phyloP scores from a whole-genome alignment of 2,113 vertebrate genomes.

The Mola mola region DNA sequence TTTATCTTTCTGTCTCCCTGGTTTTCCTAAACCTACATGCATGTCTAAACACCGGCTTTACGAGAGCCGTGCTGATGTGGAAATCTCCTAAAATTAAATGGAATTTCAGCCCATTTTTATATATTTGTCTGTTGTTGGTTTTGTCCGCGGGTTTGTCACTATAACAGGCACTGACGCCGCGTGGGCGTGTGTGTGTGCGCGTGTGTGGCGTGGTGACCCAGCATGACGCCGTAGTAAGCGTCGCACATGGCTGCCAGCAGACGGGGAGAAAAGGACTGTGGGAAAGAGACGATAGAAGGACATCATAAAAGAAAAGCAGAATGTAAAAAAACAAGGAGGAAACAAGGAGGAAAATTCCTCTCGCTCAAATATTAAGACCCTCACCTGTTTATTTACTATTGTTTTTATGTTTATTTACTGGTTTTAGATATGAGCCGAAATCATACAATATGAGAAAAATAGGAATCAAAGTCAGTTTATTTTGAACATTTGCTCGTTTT shows the following conservation, averaged over 20 bases:
- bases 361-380: too few species aligned
- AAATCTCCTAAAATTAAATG: slow-evolving; percentile 74
- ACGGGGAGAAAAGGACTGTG: slow-evolving; percentile 62
- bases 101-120: slow-evolving; percentile 72
- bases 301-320: background rate
- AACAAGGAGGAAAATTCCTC: background rate
- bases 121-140: slow-evolving; percentile 74
- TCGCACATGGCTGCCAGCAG: slow-evolving; percentile 67
- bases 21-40: slow-evolving; percentile 62
- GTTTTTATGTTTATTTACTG: too few species aligned
- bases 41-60: slow-evolving; percentile 68
- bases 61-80: slow-evolving; percentile 65
- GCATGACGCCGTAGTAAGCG: slow-evolving; percentile 69
- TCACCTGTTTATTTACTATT: too few species aligned
- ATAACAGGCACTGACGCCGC: slow-evolving; percentile 74
- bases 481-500: too few species aligned
- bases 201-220: slow-evolving; percentile 61
- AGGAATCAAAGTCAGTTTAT: too few species aligned
- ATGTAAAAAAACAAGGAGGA: background rate
- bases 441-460: too few species aligned
- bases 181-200: slow-evolving; percentile 62
- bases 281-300: slow-evolving; percentile 42
- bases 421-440: too few species aligned
- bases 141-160: slow-evolving; percentile 66
- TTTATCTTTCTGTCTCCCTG: slow-evolving; percentile 72